A percentile compares a stretch with the other conserved stretches of the same genome.
These are phyloP conservation scores for Helarctos malayanus DNA, from an alignment of 2,797 vertebrate genomes.

Conservation along the genomic window DNA sequence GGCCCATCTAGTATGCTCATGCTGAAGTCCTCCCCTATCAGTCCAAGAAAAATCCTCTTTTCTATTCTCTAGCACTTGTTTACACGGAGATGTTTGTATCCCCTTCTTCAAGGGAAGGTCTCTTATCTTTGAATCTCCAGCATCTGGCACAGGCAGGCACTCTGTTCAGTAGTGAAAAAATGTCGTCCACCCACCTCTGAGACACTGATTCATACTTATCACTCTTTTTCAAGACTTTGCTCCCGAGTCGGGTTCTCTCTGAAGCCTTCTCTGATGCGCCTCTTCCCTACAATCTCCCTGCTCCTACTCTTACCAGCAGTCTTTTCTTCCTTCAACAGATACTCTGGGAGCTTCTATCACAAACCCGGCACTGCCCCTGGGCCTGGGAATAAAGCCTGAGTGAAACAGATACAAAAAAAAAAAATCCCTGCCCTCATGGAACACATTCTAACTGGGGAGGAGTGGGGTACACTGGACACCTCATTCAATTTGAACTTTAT, in stretches of 20 bases:
- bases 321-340: background rate
- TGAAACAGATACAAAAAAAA: background rate
- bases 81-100: background rate
- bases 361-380: background rate
- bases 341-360: background rate
- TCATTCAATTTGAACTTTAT: background rate
- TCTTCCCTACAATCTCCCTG: background rate
- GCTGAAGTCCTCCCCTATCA: background rate
- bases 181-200: background rate
- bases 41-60: background rate
- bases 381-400: background rate
- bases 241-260: background rate
- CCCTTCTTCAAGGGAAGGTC: background rate
- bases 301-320: background rate
- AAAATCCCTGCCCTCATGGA: background rate
- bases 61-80: background rate
- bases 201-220: background rate
- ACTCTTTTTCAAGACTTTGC: background rate
- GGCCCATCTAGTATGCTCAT: background rate
- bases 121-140: background rate
- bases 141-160: background rate
- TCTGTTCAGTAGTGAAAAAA: background rate
- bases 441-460: background rate
- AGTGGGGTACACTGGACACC: background rate
- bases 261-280: background rate